phyloP scores from a whole-genome alignment of 2,797 vertebrate species.

The Falco naumanni region DNA sequence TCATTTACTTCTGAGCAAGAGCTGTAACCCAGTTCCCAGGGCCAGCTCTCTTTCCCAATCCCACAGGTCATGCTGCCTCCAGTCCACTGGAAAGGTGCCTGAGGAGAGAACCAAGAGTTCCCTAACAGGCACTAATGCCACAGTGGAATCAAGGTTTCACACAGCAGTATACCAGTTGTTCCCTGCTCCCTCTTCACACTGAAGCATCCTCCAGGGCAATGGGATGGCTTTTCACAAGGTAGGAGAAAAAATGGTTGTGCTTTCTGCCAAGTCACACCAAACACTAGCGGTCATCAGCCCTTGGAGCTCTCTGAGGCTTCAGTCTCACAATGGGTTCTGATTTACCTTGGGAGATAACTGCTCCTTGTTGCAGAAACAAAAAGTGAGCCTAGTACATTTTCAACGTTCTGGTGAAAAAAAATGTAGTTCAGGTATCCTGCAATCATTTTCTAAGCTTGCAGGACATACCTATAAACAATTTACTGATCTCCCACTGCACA shows the following conservation, averaged over 20 bases:
- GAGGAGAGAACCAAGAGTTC: neutral
- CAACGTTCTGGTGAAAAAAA: neutral
- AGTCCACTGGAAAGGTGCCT: neutral
- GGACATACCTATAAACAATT: neutral
- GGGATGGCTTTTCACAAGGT: neutral
- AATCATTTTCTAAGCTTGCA: neutral
- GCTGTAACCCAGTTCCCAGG: neutral
- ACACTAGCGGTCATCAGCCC: fast-evolving
- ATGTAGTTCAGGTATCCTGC: neutral
- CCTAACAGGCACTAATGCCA: neutral
- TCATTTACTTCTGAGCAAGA: neutral
- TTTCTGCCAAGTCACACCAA: neutral
- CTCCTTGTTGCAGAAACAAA: neutral
- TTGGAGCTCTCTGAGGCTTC: neutral
- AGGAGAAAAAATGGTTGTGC: neutral
- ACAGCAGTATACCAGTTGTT: neutral
- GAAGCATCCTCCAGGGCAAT: neutral
- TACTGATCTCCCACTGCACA: neutral
- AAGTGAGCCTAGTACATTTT: neutral
- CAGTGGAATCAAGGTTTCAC: neutral
- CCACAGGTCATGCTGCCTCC: neutral
- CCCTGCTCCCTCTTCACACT: neutral
- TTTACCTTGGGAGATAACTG: neutral
- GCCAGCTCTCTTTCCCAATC: neutral
- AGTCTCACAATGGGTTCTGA: fast-evolving